A percentile compares a stretch with the other conserved stretches of the same genome.
Conservation (phyloP, 2,888 invertebrate genomes). For the Zootermopsis nevadensis region DNA sequence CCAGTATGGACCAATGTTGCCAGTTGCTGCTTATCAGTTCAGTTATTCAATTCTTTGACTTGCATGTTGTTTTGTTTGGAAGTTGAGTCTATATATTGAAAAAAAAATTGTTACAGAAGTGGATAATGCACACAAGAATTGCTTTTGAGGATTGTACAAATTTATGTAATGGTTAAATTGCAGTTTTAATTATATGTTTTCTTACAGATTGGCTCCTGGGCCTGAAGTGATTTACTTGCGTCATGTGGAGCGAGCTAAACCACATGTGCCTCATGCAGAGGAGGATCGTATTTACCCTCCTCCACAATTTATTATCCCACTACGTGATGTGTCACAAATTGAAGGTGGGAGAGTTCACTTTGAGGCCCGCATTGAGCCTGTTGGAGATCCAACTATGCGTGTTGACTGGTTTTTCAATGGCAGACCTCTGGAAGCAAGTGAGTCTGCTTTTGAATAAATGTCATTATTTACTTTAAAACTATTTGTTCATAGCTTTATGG, state of each 20-base stretch:
- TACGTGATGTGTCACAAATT: constrained; percentile 82
- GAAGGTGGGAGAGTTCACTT: constrained; percentile 96
- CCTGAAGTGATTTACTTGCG: constrained; percentile 94
- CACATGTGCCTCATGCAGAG: constrained; percentile 82
- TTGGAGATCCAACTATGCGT: constrained; percentile 95
- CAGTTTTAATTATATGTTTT: neutral
- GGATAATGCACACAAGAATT: no score
- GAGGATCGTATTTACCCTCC: constrained; percentile 91
- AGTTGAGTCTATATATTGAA: no score
- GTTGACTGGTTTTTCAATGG: constrained; percentile 97
- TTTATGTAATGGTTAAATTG: no score
- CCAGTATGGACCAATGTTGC: no score
- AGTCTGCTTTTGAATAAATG: constrained; percentile 61
- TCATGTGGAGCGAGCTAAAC: constrained; percentile 91
- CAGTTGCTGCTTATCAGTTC: no score
- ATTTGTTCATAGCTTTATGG: no score
- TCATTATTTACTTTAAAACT: neutral
- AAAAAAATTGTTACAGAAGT: no score
- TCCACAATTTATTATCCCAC: constrained; percentile 90
- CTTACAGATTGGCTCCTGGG: constrained; percentile 73
- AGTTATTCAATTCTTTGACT: no score
- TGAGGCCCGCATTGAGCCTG: constrained; percentile 97
- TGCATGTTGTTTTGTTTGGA: no score
- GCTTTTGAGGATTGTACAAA: no score
- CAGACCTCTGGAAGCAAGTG: constrained; percentile 90